Evolutionary conservation across 2,113 vertebrate species (phyloP).

Genomic region (Aphyosemion australe): DNA sequence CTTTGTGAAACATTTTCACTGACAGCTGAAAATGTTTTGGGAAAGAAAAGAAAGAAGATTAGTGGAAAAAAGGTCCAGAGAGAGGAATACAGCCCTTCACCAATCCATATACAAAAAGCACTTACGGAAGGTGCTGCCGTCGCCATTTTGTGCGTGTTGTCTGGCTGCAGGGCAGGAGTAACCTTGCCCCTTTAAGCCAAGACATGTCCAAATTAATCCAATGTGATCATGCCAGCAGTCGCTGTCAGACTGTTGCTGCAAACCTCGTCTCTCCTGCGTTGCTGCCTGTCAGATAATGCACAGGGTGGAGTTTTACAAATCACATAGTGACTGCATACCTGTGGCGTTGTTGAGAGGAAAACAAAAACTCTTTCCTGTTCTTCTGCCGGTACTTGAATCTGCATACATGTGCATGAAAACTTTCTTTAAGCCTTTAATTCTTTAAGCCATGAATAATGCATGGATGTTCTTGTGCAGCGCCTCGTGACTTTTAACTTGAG

Average conservation of each 20-base stretch:
- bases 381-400: not conserved
- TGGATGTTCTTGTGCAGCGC: no score
- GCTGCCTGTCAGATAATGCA: conserved; percentile 33
- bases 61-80: not conserved
- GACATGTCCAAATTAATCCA: conserved; percentile 32
- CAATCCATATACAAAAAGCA: conserved; percentile 30
- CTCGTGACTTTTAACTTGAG: no score
- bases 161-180: not conserved
- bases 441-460: no score
- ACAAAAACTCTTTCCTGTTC: not conserved
- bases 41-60: not conserved
- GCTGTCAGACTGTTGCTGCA: conserved; percentile 8
- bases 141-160: conserved; percentile 7
- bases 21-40: not conserved
- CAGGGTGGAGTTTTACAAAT: conserved; percentile 17
- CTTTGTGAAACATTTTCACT: not conserved
- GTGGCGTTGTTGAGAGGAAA: not conserved
- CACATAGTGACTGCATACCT: not conserved
- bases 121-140: conserved; percentile 37
- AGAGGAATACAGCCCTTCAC: conserved; percentile 28
- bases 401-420: no score
- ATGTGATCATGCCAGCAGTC: conserved; percentile 16
- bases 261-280: conserved; percentile 1
- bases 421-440: no score
- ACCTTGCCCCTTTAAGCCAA: conserved; percentile 12